phyloP scores from a whole-genome alignment of 2,888 invertebrate genomes.

The Suillia variegata region DNA sequence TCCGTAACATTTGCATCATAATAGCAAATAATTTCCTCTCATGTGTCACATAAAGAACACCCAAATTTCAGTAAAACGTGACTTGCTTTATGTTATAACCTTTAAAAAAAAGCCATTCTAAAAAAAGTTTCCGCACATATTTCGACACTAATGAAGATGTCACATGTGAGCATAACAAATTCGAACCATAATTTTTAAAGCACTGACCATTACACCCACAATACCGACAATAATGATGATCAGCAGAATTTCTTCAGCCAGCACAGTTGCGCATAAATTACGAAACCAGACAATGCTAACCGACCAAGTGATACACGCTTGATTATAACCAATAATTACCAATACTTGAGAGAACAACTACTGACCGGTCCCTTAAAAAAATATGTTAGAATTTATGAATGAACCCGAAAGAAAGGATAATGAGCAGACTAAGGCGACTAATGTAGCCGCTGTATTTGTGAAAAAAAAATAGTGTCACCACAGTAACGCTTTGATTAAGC shows the following conservation, averaged over 20 bases:
- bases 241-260: background rate
- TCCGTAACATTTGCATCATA: too few relatives aligned
- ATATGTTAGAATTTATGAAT: background rate
- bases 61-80: too few relatives aligned
- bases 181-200: background rate
- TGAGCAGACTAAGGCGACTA: background rate
- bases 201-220: background rate
- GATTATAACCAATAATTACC: too few relatives aligned
- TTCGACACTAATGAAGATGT: background rate
- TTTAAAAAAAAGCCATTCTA: too few relatives aligned
- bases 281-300: background rate
- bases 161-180: background rate
- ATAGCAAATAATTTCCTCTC: too few relatives aligned
- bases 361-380: too few relatives aligned
- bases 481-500: constrained; percentile 34
- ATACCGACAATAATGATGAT: background rate
- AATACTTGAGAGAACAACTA: background rate
- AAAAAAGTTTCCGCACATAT: too few relatives aligned
- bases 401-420: background rate
- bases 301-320: background rate
- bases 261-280: background rate
- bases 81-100: too few relatives aligned
- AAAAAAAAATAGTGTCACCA: constrained; percentile 20
- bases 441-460: background rate
- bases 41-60: too few relatives aligned